Evolutionary conservation across 64 coral and sea anemone species (phyloP).

Genomic region (Trachythela sp.): DNA sequence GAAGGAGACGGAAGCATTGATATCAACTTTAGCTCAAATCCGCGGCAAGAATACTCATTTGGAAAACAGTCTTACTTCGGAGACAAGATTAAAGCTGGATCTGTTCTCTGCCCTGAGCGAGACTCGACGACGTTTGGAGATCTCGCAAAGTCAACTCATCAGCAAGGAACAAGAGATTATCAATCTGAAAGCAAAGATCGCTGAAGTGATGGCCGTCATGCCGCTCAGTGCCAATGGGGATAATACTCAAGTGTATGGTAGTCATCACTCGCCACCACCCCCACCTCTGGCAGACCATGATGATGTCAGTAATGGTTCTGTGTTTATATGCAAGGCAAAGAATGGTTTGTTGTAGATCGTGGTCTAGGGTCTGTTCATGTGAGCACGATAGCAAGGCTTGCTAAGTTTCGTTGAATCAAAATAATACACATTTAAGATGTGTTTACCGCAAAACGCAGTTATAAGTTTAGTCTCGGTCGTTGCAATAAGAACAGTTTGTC

Average conservation of each 20-base stretch:
- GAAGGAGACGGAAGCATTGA: conserved; percentile 90
- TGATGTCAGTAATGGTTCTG: conserved; percentile 60
- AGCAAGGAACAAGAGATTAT: conserved; percentile 86
- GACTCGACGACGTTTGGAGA: conserved; percentile 82
- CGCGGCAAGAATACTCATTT: conserved; percentile 95
- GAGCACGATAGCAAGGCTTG: neutral
- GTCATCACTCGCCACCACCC: conserved; percentile 32
- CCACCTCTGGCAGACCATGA: conserved; percentile 50
- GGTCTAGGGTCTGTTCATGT: neutral
- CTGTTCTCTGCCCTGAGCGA: conserved; percentile 90
- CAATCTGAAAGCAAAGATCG: conserved; percentile 79
- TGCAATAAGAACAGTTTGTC: too few species aligned
- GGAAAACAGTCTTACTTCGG: conserved; percentile 86
- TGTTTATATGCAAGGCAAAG: conserved; percentile 59
- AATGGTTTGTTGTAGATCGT: conserved; percentile 79
- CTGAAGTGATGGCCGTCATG: conserved; percentile 94
- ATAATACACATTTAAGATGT: too few species aligned
- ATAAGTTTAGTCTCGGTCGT: too few species aligned
- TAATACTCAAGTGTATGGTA: conserved; percentile 12
- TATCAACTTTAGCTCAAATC: conserved; percentile 80
- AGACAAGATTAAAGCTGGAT: conserved; percentile 88
- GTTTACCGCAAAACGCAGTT: too few species aligned
- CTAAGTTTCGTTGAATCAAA: too few species aligned
- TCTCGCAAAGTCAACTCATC: conserved; percentile 66
- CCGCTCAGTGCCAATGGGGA: conserved; percentile 51